Conservation (phyloP, 2,888 invertebrate species). For the Nemoura dubitans region DNA sequence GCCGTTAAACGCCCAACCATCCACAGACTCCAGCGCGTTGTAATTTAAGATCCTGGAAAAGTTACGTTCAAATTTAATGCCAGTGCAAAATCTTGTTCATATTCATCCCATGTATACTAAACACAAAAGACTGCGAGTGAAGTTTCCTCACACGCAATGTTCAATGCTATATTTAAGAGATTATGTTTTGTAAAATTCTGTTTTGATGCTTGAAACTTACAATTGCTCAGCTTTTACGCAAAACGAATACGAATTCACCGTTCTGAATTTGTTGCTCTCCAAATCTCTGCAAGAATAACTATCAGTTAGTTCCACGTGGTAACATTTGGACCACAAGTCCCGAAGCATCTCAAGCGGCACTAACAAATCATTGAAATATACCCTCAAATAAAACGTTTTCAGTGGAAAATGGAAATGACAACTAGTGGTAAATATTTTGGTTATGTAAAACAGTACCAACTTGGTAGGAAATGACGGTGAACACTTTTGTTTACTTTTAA, state of each 20-base stretch:
- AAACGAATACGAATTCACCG: constrained; percentile 70
- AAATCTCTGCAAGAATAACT: constrained; percentile 68
- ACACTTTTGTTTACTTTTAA: too few species aligned
- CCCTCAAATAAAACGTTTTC: too few species aligned
- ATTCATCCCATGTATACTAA: neutral
- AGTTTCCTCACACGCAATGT: neutral
- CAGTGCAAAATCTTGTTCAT: neutral
- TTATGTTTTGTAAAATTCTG: too few species aligned
- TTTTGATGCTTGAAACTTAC: constrained; percentile 70
- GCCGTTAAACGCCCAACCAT: constrained; percentile 78
- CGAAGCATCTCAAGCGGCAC: neutral
- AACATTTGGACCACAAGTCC: neutral
- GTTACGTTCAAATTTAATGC: neutral
- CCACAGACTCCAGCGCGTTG: constrained; percentile 74
- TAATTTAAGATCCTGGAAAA: constrained; percentile 74
- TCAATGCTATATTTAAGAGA: too few species aligned
- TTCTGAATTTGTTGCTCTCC: constrained; percentile 75
- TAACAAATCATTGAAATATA: neutral
- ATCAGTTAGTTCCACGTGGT: constrained; percentile 1
- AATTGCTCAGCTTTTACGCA: constrained; percentile 77
- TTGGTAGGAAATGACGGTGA: too few species aligned
- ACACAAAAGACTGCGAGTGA: neutral
- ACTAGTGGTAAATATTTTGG: too few species aligned
- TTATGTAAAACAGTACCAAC: too few species aligned
- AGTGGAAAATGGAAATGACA: too few species aligned